phyloP scores from a whole-genome alignment of 2,888 invertebrate genomes.

The Hyposoter dolosus region DNA sequence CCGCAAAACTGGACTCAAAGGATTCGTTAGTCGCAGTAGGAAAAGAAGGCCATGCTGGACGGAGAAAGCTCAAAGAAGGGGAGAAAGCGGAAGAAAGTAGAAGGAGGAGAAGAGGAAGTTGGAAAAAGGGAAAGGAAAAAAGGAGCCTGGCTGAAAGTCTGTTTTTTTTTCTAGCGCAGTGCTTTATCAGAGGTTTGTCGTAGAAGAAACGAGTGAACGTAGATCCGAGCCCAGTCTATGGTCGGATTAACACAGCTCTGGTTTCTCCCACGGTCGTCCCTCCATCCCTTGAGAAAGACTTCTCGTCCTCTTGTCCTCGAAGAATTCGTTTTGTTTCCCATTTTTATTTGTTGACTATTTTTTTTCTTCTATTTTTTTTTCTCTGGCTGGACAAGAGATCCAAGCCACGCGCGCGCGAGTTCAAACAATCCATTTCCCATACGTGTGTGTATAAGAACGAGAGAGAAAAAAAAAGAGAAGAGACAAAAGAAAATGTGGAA shows the following conservation, averaged over 20 bases:
- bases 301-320: constrained; percentile 1
- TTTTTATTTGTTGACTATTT: constrained; percentile 11
- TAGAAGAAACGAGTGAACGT: constrained; percentile 31
- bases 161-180: constrained; percentile 43
- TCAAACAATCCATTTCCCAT: constrained; percentile 55
- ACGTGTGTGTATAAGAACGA: constrained; percentile 10
- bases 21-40: constrained; percentile 53
- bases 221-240: constrained; percentile 5
- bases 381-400: constrained; percentile 37
- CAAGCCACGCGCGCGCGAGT: constrained; percentile 42
- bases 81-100: background rate
- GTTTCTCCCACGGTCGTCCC: constrained; percentile 22
- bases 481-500: constrained; percentile 2
- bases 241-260: constrained; percentile 61
- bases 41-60: background rate
- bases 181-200: constrained; percentile 65
- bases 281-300: constrained; percentile 10
- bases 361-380: constrained; percentile 2
- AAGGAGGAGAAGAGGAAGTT: background rate
- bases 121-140: background rate
- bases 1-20: constrained; percentile 58
- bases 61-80: background rate
- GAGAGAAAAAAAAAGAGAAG: background rate
- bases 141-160: constrained; percentile 59
- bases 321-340: constrained; percentile 13